These are phyloP conservation scores for Dicyrtoma fusca DNA, from an alignment of 2,888 invertebrate genomes.

Conservation along the genomic window DNA sequence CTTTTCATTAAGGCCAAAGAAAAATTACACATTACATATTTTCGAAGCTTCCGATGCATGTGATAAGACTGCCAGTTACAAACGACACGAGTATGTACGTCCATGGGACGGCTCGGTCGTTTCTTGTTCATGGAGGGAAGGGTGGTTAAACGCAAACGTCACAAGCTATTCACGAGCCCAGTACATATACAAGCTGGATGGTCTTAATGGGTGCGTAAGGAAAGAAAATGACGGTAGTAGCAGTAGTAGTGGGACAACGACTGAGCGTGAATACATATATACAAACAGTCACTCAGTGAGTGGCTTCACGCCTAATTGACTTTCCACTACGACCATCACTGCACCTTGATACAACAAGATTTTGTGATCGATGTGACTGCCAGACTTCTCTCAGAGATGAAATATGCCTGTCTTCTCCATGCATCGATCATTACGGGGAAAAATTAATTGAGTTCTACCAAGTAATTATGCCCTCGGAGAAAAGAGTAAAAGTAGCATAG, in stretches of 20 bases:
- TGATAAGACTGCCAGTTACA: too few species aligned
- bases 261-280: neutral
- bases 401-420: conserved; percentile 51
- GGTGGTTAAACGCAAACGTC: too few species aligned
- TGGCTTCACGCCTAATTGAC: conserved; percentile 55
- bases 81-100: too few species aligned
- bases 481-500: too few species aligned
- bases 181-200: conserved; percentile 3
- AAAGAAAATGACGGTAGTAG: conserved; percentile 9
- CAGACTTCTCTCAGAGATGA: conserved; percentile 42
- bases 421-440: conserved; percentile 39
- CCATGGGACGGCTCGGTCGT: too few species aligned
- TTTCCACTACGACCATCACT: conserved; percentile 31
- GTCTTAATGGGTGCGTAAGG: conserved; percentile 6
- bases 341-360: conserved; percentile 33
- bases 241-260: neutral
- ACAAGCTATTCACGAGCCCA: too few species aligned
- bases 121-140: too few species aligned
- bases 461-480: too few species aligned
- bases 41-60: too few species aligned
- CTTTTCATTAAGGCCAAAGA: too few species aligned
- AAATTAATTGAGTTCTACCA: conserved; percentile 33
- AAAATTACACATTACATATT: too few species aligned
- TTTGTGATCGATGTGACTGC: conserved; percentile 53
- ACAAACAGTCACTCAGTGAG: conserved; percentile 10